Base-by-base conservation (phyloP, 2,888 invertebrate species). In the Bhutanitis thaidina region DNA sequence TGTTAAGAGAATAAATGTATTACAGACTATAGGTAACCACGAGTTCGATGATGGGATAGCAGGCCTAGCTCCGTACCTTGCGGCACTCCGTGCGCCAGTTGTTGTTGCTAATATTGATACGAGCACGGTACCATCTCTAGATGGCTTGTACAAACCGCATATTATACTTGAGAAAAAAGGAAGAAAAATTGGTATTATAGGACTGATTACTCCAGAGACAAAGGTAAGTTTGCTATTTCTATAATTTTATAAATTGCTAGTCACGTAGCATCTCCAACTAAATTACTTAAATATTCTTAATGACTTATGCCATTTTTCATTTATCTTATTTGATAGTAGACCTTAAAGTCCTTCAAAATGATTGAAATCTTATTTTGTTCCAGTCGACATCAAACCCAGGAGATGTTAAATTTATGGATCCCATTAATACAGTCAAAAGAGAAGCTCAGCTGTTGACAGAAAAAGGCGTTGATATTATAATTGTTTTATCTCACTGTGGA, bases 401-500 rank as follows among this genome's bases (percentile, higher is more conserved):
- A 25, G 90, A 91, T 2, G 77, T 94, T 3, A 90, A 75, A 60
- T 94, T 95, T 60, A 68, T 91, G 10, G 92, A 94, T 60, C 95
- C 95, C 63, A 90, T 93, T 9, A 80, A 87, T 40, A 78, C 91
- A 2, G 92, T 94, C 0, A 84, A 91, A 47, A 82, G 77, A 41
- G 93, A 95, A 81, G 93, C 94, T 0, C 73, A 89, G 49, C 68
- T 88, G 52, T 67, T 96, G 9, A 90, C 90, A 1, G 82, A 90
- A 1, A 77, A 92, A 65, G 93, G 93, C 1, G 92, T 95, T 1
- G 92, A 95, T 57, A 95, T 96, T 10, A 94, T 96, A 47, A 92
- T 97, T 56, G 95, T 94, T 1, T 74, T 97, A 8, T 96, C 96
- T 0, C 97, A 97, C 70, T 94, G 94, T 56, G 96, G 97, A 2